phyloP scores from a whole-genome alignment of 2,888 invertebrate species.

The Dryomyza anilis region DNA sequence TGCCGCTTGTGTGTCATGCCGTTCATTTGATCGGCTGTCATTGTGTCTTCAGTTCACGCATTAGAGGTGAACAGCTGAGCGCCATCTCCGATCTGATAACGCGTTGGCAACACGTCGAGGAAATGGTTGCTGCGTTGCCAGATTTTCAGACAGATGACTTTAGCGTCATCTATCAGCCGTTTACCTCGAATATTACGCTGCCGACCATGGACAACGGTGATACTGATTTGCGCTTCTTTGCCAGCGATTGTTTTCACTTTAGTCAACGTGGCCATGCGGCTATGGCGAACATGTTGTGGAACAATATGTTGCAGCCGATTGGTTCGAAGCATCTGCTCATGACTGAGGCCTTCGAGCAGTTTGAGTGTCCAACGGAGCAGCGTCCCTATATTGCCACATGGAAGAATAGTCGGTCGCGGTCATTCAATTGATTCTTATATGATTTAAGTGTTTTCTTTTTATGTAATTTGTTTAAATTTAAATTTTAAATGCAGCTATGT shows the following conservation, averaged over 20 bases:
- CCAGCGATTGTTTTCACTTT: conserved; percentile 68
- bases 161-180: conserved; percentile 65
- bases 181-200: conserved; percentile 45
- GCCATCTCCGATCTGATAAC: conserved; percentile 33
- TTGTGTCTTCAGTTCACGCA: conserved; percentile 45
- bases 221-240: conserved; percentile 63
- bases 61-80: conserved; percentile 29
- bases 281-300: conserved; percentile 66
- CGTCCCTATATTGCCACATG: conserved; percentile 52
- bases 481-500: too few relatives aligned
- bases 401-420: conserved; percentile 38
- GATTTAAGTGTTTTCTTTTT: too few relatives aligned
- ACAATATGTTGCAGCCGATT: conserved; percentile 63
- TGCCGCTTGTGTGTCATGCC: conserved; percentile 43
- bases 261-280: conserved; percentile 66
- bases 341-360: conserved; percentile 32
- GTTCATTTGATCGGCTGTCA: conserved; percentile 48
- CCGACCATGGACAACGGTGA: conserved; percentile 57
- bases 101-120: conserved; percentile 64
- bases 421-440: too few relatives aligned
- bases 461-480: too few relatives aligned
- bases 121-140: conserved; percentile 59
- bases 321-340: conserved; percentile 56
- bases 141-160: conserved; percentile 63
- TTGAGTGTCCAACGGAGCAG: conserved; percentile 54